Evolutionary conservation across 2,113 vertebrate genomes (phyloP).

Genomic region (Catharus minimus): DNA sequence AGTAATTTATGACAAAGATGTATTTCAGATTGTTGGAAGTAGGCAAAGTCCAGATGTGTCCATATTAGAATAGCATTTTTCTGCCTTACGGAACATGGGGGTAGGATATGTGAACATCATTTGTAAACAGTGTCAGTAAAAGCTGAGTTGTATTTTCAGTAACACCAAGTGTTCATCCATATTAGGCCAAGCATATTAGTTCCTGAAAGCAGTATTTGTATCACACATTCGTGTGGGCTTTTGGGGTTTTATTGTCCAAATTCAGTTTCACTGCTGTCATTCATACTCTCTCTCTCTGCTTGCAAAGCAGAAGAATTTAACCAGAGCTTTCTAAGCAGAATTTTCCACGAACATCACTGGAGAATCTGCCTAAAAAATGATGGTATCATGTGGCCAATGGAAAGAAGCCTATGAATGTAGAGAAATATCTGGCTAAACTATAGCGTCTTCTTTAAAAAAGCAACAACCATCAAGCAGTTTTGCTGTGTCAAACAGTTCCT

Average conservation of each 20-base stretch:
- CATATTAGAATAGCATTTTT: background rate
- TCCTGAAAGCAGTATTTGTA: constrained; percentile 15
- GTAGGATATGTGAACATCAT: background rate
- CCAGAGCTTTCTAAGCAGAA: constrained; percentile 21
- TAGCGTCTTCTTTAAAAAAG: background rate
- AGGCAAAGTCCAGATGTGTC: background rate
- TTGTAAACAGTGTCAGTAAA: background rate
- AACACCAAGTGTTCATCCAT: background rate
- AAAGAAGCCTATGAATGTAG: background rate
- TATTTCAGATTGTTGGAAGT: background rate
- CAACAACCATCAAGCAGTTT: background rate
- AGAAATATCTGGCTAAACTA: background rate
- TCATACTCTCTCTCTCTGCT: background rate
- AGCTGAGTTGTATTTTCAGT: background rate
- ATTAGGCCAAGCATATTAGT: background rate
- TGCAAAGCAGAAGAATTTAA: constrained; percentile 10
- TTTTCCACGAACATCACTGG: background rate
- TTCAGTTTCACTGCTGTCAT: background rate
- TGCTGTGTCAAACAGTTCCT: background rate
- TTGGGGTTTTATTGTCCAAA: background rate
- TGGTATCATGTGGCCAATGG: background rate
- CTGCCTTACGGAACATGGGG: background rate
- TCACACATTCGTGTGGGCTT: background rate
- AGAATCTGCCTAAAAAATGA: background rate
- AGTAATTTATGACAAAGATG: background rate